Evolutionary conservation across 2,797 vertebrate genomes (phyloP).

Genomic region (Myotis findleyi): DNA sequence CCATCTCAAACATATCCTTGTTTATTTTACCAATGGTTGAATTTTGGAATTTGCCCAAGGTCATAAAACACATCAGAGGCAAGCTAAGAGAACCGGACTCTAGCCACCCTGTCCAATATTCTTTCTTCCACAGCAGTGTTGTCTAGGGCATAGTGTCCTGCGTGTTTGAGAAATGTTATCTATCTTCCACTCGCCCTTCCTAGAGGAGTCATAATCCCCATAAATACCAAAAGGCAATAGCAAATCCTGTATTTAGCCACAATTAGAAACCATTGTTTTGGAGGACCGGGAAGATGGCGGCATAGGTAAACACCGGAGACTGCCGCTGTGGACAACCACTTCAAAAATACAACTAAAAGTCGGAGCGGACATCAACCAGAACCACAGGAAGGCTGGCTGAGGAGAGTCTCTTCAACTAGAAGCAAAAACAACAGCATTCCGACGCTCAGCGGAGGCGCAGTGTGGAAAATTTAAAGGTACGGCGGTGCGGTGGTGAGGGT

Average conservation of each 20-base stretch:
- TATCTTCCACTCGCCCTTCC: not conserved
- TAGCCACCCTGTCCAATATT: not conserved
- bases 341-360: too few species aligned
- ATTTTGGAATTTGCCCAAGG: not conserved
- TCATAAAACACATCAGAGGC: not conserved
- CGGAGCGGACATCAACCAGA: too few species aligned
- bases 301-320: too few species aligned
- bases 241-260: not conserved
- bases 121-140: not conserved
- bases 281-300: too few species aligned
- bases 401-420: too few species aligned
- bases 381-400: too few species aligned
- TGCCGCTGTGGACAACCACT: too few species aligned
- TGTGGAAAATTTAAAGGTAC: too few species aligned
- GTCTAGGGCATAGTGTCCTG: not conserved
- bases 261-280: not conserved
- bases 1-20: conserved; percentile 6
- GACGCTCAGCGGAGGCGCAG: too few species aligned
- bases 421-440: too few species aligned
- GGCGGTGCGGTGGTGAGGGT: too few species aligned
- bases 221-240: not conserved
- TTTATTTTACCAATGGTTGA: conserved; percentile 35
- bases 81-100: not conserved
- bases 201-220: not conserved
- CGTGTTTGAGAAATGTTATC: not conserved